A percentile compares a stretch with the other conserved stretches of the same genome.
Conservation (phyloP, 2,113 vertebrate genomes). For the Albula goreensis region DNA sequence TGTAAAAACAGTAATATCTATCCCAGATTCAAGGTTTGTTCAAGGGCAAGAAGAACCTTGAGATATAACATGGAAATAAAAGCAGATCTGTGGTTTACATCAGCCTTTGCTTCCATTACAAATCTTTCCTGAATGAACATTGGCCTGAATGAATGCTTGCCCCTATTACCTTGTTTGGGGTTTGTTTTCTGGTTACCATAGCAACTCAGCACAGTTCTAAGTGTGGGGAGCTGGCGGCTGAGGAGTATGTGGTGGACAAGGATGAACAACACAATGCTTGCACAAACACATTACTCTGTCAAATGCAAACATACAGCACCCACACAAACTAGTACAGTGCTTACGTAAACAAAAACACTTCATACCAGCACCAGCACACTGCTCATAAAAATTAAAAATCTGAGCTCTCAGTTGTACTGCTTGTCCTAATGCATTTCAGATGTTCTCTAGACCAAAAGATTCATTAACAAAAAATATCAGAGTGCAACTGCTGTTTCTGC, state of each 20-base stretch:
- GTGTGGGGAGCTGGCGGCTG: slow-evolving; percentile 22
- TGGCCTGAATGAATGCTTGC: slow-evolving; percentile 46
- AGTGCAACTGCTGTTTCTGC: background rate
- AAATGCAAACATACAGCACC: background rate
- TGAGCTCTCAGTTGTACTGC: too few species aligned
- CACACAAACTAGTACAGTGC: background rate
- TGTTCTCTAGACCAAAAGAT: background rate
- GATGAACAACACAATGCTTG: background rate
- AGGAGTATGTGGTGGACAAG: background rate
- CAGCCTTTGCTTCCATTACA: slow-evolving; percentile 45
- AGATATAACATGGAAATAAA: slow-evolving; percentile 45
- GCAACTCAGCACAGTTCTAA: slow-evolving; percentile 45
- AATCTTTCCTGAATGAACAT: slow-evolving; percentile 41
- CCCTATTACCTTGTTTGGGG: slow-evolving; percentile 50
- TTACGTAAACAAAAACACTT: background rate
- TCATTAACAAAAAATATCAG: background rate
- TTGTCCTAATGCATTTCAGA: background rate
- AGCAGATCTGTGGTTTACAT: slow-evolving; percentile 44
- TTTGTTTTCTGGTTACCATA: slow-evolving; percentile 64
- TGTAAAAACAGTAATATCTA: slow-evolving; percentile 51
- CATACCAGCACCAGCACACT: background rate
- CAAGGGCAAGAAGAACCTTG: slow-evolving; percentile 55
- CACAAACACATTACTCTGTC: background rate
- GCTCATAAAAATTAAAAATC: background rate
- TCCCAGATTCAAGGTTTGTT: slow-evolving; percentile 46